These are phyloP conservation scores for Hippopotamyrus pictus DNA, from an alignment of 2,797 vertebrate species.

Conservation along the genomic window DNA sequence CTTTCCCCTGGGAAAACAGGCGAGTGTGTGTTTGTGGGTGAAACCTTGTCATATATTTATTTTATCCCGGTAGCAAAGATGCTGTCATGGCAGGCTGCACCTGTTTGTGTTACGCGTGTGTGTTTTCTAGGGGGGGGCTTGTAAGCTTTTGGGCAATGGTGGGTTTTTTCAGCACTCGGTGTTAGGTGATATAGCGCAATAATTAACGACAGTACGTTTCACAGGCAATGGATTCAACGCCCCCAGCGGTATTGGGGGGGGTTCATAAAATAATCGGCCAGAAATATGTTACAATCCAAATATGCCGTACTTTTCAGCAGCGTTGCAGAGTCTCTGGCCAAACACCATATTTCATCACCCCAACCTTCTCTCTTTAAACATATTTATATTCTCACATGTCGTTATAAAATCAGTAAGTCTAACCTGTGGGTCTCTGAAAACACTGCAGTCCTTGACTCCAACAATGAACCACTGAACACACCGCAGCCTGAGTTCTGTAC, in stretches of 20 bases:
- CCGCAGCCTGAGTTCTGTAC: neutral
- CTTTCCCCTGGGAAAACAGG: conserved; percentile 27
- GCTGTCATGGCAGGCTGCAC: neutral
- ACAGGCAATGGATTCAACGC: neutral
- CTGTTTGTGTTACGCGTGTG: neutral
- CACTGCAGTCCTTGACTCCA: conserved; percentile 36
- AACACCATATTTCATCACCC: conserved; percentile 27
- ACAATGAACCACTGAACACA: conserved; percentile 13
- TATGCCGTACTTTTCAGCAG: conserved; percentile 7
- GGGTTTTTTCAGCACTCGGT: neutral
- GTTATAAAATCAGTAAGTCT: conserved; percentile 15
- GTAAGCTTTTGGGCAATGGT: neutral
- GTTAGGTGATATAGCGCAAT: neutral
- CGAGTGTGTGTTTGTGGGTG: conserved; percentile 25
- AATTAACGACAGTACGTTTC: conserved; percentile 14
- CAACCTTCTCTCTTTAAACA: conserved; percentile 14
- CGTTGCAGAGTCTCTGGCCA: conserved; percentile 16
- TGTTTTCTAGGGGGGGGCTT: neutral
- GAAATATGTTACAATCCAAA: conserved; percentile 7
- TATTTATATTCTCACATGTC: conserved; percentile 30
- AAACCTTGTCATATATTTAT: conserved; percentile 7
- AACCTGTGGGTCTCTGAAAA: conserved; percentile 26
- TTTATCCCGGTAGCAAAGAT: neutral
- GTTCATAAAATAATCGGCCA: neutral
- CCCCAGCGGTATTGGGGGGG: neutral